Percentiles rank a stretch among this genome's conserved stretches.
Conservation (phyloP, 1,140 invertebrate species). For the Ridgeia piscesae region DNA sequence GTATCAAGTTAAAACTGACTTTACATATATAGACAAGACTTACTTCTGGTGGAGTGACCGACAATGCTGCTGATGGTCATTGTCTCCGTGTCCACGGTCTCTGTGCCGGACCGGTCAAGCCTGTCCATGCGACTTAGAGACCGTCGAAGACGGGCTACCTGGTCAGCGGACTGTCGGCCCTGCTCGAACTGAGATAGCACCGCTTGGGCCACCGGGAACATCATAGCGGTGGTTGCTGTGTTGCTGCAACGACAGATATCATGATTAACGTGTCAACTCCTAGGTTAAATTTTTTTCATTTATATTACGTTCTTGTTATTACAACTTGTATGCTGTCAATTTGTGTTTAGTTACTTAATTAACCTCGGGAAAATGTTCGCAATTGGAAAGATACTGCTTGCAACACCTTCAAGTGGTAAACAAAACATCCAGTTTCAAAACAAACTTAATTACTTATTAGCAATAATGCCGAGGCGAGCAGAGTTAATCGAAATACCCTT, state of each 20-base stretch:
- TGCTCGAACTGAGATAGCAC: constrained; percentile 39
- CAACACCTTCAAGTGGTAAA: no score
- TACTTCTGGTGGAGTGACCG: not conserved
- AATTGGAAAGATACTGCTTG: no score
- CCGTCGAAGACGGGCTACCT: not conserved
- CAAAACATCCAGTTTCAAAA: no score
- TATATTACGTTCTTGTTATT: no score
- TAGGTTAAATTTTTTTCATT: no score
- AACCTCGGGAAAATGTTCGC: no score
- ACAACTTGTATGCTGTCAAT: no score
- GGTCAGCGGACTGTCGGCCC: not conserved
- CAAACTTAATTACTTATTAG: no score
- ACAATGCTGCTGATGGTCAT: not conserved
- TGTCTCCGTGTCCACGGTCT: not conserved
- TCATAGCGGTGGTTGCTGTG: constrained; percentile 66
- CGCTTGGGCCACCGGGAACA: constrained; percentile 57
- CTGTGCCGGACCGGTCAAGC: not conserved
- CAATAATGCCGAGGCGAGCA: no score
- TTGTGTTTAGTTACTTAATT: no score
- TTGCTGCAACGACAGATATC: constrained; percentile 55
- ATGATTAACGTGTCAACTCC: no score
- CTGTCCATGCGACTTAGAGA: not conserved
- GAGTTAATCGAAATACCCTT: no score
- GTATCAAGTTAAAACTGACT: not conserved
- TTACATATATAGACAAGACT: not conserved